These are phyloP conservation scores for Cephus runcator DNA, from an alignment of 2,888 invertebrate species.

Conservation along the genomic window DNA sequence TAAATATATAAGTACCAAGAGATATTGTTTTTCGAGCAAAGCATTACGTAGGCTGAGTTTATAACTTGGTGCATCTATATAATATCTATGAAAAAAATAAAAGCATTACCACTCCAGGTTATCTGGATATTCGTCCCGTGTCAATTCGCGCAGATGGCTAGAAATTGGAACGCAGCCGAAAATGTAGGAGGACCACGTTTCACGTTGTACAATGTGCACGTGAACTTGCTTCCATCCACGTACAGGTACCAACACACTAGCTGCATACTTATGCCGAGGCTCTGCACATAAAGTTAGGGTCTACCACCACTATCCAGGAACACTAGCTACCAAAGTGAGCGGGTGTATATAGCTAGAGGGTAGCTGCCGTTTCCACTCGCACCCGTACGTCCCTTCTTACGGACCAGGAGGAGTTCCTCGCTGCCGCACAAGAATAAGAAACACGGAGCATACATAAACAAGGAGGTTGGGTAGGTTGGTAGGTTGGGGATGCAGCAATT, in stretches of 20 bases:
- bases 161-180: conserved; percentile 25
- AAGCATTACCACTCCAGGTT: not conserved
- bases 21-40: not conserved
- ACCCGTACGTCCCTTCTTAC: conserved; percentile 14
- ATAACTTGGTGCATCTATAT: not conserved
- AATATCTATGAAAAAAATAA: not conserved
- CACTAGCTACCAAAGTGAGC: not conserved
- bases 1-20: not conserved
- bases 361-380: not conserved
- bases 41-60: no score
- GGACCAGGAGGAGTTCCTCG: conserved; percentile 22
- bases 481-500: conserved; percentile 63
- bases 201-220: conserved; percentile 47
- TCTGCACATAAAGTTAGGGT: conserved; percentile 63
- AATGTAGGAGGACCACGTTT: conserved; percentile 50
- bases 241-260: conserved; percentile 19
- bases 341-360: conserved; percentile 1
- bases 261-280: conserved; percentile 62
- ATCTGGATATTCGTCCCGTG: not conserved
- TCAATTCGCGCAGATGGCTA: not conserved
- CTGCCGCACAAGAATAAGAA: conserved; percentile 65
- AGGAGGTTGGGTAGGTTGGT: conserved; percentile 51
- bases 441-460: conserved; percentile 65
- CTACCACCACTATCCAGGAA: conserved; percentile 27
- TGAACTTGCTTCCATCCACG: not conserved